Evolutionary conservation across 2,113 vertebrate genomes (phyloP).

Genomic region (Callipepla squamata): DNA sequence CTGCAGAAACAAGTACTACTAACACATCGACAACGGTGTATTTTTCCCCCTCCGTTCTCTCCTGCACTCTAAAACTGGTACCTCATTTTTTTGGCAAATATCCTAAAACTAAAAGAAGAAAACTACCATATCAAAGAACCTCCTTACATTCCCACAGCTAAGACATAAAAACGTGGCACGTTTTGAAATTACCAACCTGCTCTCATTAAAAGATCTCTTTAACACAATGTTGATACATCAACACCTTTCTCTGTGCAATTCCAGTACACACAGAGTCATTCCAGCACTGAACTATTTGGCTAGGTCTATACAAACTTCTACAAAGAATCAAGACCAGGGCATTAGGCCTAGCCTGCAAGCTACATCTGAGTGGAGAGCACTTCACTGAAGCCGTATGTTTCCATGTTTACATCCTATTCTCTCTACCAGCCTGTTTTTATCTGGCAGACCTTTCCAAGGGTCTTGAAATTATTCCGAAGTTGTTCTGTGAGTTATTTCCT

Average conservation of each 20-base stretch:
- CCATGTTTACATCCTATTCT: background rate
- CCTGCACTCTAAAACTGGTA: background rate
- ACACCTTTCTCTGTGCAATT: background rate
- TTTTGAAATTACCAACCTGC: background rate
- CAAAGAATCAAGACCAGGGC: background rate
- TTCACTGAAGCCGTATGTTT: background rate
- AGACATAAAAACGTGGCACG: background rate
- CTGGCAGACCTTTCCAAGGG: background rate
- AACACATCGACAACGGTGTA: accelerated
- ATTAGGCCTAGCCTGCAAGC: background rate
- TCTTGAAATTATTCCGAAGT: background rate
- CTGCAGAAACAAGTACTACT: background rate
- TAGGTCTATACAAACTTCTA: background rate
- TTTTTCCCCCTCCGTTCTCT: background rate
- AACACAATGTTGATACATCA: background rate
- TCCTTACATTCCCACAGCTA: background rate
- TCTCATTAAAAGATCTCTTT: background rate
- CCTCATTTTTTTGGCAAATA: background rate
- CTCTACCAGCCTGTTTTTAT: background rate
- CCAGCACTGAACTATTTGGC: background rate
- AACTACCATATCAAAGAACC: accelerated
- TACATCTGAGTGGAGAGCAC: accelerated
- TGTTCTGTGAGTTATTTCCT: background rate
- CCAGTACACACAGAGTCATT: background rate
- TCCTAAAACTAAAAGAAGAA: background rate